Conservation (phyloP, 2,113 vertebrate genomes). For the Oxyura jamaicensis region DNA sequence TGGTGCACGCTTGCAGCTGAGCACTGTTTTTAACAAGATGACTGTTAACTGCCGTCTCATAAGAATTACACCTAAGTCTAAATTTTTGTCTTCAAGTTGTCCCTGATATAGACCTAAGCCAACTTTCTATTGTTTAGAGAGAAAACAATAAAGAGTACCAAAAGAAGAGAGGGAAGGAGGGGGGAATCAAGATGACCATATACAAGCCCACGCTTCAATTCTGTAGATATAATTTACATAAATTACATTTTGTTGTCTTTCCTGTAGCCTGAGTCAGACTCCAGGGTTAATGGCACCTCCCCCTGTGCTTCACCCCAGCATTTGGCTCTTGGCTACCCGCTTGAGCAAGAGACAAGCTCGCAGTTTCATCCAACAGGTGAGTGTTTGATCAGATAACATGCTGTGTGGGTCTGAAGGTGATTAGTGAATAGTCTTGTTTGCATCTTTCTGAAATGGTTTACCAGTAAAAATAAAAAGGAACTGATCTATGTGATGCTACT, state of each 20-base stretch:
- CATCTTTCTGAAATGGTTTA: neutral
- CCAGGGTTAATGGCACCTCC: constrained; percentile 86
- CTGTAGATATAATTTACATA: neutral
- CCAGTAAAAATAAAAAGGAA: neutral
- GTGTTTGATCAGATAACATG: neutral
- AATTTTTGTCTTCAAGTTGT: neutral
- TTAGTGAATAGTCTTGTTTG: neutral
- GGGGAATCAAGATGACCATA: neutral
- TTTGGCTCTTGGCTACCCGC: constrained; percentile 63
- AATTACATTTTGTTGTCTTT: neutral
- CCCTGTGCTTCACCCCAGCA: constrained; percentile 79
- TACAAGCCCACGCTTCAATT: neutral
- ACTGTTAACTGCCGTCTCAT: neutral
- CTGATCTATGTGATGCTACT: neutral
- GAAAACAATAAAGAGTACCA: neutral
- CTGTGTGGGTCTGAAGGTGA: accelerated
- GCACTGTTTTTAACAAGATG: neutral
- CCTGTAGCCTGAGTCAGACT: constrained; percentile 87
- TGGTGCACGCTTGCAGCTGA: neutral
- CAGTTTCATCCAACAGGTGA: constrained; percentile 87
- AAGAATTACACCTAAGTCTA: neutral
- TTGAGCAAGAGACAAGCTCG: constrained; percentile 79
- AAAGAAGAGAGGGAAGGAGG: neutral
- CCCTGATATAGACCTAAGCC: neutral
- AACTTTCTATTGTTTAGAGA: neutral